Percentiles rank a stretch among this genome's conserved stretches.
Evolutionary conservation across 2,888 invertebrate species (phyloP).

Genomic region (Diadromus collaris): DNA sequence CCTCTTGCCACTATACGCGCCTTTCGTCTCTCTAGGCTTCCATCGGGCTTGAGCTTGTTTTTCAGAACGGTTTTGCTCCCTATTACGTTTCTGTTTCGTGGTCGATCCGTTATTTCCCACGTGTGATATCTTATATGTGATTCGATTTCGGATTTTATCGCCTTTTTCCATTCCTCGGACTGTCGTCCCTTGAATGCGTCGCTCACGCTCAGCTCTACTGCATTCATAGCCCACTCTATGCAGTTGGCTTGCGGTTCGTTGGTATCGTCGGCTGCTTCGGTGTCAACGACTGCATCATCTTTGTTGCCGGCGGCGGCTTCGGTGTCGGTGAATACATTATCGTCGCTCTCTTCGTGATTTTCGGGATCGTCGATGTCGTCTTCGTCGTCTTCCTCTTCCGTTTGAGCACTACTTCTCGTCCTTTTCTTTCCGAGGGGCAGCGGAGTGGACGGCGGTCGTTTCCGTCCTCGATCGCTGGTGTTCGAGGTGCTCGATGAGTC

Average conservation of each 20-base stretch:
- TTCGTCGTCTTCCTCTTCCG: not conserved
- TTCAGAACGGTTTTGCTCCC: conserved; percentile 4
- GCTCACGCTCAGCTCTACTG: conserved; percentile 21
- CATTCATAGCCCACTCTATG: conserved; percentile 37
- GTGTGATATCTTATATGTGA: conserved; percentile 11
- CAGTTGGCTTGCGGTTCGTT: conserved; percentile 2
- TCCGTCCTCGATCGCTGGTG: not conserved
- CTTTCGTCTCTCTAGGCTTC: conserved; percentile 4
- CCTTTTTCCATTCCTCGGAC: conserved; percentile 54
- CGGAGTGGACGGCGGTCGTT: conserved; percentile 8
- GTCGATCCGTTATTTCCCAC: not conserved
- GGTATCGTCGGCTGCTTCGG: not conserved
- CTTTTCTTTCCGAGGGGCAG: not conserved
- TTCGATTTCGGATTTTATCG: conserved; percentile 46
- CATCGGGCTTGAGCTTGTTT: conserved; percentile 1
- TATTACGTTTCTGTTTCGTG: not conserved
- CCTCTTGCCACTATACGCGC: conserved; percentile 2
- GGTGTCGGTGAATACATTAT: conserved; percentile 15
- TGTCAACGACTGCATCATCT: conserved; percentile 20
- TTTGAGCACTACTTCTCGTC: not conserved
- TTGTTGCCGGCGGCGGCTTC: not conserved
- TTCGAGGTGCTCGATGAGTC: not conserved
- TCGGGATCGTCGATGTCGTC: conserved; percentile 43
- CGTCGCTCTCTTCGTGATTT: not conserved
- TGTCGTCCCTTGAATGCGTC: conserved; percentile 52